Percentiles rank a stretch among this genome's conserved stretches.
phyloP scores from a whole-genome alignment of 2,113 vertebrate genomes.

The Catagonus wagneri region DNA sequence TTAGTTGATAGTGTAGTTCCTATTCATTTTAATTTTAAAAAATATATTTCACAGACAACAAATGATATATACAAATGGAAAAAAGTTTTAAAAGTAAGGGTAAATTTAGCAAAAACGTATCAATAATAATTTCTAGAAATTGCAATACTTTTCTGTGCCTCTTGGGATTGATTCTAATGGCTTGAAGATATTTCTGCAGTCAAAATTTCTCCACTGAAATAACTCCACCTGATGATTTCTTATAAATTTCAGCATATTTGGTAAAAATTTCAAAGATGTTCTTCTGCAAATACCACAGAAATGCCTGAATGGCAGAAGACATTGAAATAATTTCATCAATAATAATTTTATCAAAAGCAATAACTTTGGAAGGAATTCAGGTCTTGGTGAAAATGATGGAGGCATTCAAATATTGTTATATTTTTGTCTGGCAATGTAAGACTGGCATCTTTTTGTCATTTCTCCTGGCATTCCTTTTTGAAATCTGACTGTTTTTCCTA shows the following conservation, averaged over 20 bases:
- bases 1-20: neutral
- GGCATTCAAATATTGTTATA: neutral
- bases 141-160: neutral
- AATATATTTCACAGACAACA: neutral
- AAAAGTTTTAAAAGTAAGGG: neutral
- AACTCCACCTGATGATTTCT: neutral
- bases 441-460: neutral
- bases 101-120: neutral
- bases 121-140: neutral
- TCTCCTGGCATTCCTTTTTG: neutral
- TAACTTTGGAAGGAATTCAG: neutral
- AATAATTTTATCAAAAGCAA: too few species aligned
- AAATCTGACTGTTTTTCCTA: neutral
- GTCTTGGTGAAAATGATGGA: neutral
- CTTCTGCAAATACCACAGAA: neutral
- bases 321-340: neutral
- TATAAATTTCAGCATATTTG: neutral
- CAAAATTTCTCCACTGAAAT: neutral
- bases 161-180: neutral
- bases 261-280: neutral
- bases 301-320: neutral
- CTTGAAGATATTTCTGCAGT: conserved; percentile 20
- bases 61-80: neutral
- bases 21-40: conserved; percentile 7
- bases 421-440: neutral